Percentiles rank a stretch among this genome's conserved stretches.
Evolutionary conservation across 64 coral and sea anemone species (phyloP).

Genomic region (Montipora efflorescens): DNA sequence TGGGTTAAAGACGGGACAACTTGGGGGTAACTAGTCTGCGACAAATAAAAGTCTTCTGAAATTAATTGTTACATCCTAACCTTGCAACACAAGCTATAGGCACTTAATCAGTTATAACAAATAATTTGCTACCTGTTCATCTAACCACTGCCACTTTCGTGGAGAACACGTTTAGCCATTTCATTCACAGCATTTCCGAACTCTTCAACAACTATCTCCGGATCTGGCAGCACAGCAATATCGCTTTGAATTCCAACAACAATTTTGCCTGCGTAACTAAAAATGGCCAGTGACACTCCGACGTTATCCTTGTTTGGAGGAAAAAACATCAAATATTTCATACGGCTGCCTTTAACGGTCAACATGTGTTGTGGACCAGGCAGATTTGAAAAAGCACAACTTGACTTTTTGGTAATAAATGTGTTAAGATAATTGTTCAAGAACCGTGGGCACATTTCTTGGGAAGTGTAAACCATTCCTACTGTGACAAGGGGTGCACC

Average conservation of each 20-base stretch:
- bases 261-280: slow-evolving; percentile 79
- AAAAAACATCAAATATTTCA: slow-evolving; percentile 76
- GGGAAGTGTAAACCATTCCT: slow-evolving; percentile 25
- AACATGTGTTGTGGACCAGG: slow-evolving; percentile 75
- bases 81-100: no score
- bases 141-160: no score
- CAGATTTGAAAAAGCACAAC: slow-evolving; percentile 91
- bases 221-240: slow-evolving; percentile 72
- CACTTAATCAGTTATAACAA: no score
- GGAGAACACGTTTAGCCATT: slow-evolving; percentile 64
- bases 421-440: slow-evolving; percentile 37
- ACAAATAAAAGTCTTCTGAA: no score
- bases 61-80: no score
- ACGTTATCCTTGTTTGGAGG: slow-evolving; percentile 87
- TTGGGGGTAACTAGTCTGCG: no score
- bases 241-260: slow-evolving; percentile 79
- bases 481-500: slow-evolving; percentile 75
- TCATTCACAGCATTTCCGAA: slow-evolving; percentile 76
- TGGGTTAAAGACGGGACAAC: no score
- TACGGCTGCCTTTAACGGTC: slow-evolving; percentile 33
- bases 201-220: slow-evolving; percentile 63
- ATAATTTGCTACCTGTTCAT: no score
- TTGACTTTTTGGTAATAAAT: slow-evolving; percentile 60
- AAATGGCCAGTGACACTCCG: slow-evolving; percentile 78
- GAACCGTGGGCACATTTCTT: slow-evolving; percentile 70